Evolutionary conservation across 2,888 invertebrate genomes (phyloP), one percentile per base, ranked within the genome.

Genomic region (Apotomis turbidana): DNA sequence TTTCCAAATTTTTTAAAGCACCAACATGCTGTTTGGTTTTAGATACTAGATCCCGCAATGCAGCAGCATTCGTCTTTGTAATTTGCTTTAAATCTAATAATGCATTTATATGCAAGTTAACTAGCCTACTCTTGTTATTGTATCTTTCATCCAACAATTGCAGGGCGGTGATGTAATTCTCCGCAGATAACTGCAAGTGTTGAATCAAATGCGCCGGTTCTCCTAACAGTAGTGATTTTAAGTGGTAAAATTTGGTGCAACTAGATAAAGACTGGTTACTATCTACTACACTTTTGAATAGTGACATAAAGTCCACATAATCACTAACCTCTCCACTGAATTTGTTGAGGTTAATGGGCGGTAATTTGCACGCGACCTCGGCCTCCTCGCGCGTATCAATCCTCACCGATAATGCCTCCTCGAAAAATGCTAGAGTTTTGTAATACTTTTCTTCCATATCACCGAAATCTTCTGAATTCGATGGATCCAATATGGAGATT

Each of bases 1-100:
- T 13, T 52, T 52, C 52, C 52, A 52, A 13, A 13, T 52, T 52
- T 52, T 52, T 52, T 4, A 52, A 6, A 1, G 52, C 52, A 4
- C 52, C 52, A 13, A 52, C 52, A 52, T 52, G 27, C 8, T 61
- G 61, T 15, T 49, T 61, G 3, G 61, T 61, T 44, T 49, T 61
- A 36, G 5, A n/a, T 4, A 52, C 13, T 3, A 52, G n/a, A n/a
- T 52, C 52, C 3, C 52, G 52, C 52, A 52, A 13, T 13, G 13
- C 52, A n/a, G 52, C n/a, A 52, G 13, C 52, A 52, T n/a, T 52
- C 4, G n/a, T n/a, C 13, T 52, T 52, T 0, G 13, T 13, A 1
- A 52, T n/a, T 52, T n/a, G 52, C 5, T 52, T 52, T 13, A 52
- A 13, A 13, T 52, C 52, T 13, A 52, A 13, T n/a, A 52, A 1